Percentiles rank a stretch among this genome's conserved stretches.
phyloP scores from a whole-genome alignment of 2,888 invertebrate genomes.

The Lumbricus terrestris region DNA sequence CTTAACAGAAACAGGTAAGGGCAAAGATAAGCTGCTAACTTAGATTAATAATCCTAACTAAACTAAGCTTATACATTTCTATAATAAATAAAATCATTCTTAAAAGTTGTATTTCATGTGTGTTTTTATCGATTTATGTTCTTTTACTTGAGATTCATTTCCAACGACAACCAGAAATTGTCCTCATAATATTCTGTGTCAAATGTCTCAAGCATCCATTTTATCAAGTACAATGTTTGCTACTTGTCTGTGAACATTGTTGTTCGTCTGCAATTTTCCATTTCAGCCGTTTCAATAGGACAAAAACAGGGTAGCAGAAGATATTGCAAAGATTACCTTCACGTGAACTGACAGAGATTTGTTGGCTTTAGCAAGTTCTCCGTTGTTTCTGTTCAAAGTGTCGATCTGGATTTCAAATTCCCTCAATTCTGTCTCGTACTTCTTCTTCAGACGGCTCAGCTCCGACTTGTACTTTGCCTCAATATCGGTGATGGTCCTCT shows the following conservation, averaged over 20 bases:
- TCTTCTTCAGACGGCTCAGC: slow-evolving; percentile 58
- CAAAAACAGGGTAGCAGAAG: too few species aligned
- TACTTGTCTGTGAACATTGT: too few species aligned
- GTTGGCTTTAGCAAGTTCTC: slow-evolving; percentile 86
- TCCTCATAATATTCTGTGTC: neutral
- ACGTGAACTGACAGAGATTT: slow-evolving; percentile 92
- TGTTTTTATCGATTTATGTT: neutral
- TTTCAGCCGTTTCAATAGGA: too few species aligned
- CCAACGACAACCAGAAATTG: neutral
- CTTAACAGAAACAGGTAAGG: slow-evolving; percentile 37
- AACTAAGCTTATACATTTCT: neutral
- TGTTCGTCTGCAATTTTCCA: too few species aligned
- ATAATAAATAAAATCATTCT: neutral
- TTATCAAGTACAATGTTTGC: too few species aligned
- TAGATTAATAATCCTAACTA: neutral
- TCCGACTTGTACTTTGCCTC: slow-evolving; percentile 59
- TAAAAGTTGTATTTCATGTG: neutral
- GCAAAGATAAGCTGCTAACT: slow-evolving; percentile 12
- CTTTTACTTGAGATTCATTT: neutral
- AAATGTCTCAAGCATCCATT: too few species aligned
- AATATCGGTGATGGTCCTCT: slow-evolving; percentile 58
- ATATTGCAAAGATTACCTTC: slow-evolving; percentile 55
- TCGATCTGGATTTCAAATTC: slow-evolving; percentile 52
- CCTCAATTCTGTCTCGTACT: slow-evolving; percentile 57
- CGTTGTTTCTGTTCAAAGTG: slow-evolving; percentile 42